These are phyloP conservation scores for Lepidocolaptes lacrymiger DNA, from an alignment of 2,797 vertebrate genomes.

Conservation along the genomic window DNA sequence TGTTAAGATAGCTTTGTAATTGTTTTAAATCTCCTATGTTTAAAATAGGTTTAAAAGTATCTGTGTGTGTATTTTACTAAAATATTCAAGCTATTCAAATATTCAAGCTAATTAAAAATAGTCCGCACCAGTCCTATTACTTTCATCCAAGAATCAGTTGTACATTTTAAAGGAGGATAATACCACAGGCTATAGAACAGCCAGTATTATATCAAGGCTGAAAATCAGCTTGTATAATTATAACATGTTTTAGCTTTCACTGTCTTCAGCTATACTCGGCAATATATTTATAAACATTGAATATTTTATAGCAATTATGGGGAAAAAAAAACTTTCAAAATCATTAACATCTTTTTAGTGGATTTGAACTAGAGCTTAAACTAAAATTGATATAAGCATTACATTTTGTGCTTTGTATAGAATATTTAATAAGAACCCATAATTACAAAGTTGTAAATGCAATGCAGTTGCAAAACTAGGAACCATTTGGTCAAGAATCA, in stretches of 20 bases:
- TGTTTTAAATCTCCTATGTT: constrained; percentile 2
- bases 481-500: constrained; percentile 54
- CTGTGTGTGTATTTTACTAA: constrained; percentile 21
- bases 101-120: constrained; percentile 34
- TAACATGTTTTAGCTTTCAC: background rate
- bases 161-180: background rate
- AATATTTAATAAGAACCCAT: background rate
- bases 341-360: background rate
- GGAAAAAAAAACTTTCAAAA: background rate
- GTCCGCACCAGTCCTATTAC: background rate
- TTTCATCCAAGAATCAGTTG: background rate
- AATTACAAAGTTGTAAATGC: background rate
- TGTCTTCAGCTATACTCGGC: background rate
- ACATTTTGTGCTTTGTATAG: background rate
- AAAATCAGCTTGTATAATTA: constrained; percentile 14
- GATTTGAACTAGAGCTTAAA: background rate
- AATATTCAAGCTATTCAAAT: constrained; percentile 32
- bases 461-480: background rate
- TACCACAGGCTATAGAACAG: background rate
- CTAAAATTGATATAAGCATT: background rate
- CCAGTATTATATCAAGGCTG: background rate
- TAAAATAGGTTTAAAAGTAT: constrained; percentile 37
- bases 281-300: constrained; percentile 46
- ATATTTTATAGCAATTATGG: background rate
- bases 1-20: constrained; percentile 3